Evolutionary conservation across 2,888 invertebrate genomes (phyloP), one percentile per base, ranked within the genome.

Genomic region (Xestia sexstrigata): DNA sequence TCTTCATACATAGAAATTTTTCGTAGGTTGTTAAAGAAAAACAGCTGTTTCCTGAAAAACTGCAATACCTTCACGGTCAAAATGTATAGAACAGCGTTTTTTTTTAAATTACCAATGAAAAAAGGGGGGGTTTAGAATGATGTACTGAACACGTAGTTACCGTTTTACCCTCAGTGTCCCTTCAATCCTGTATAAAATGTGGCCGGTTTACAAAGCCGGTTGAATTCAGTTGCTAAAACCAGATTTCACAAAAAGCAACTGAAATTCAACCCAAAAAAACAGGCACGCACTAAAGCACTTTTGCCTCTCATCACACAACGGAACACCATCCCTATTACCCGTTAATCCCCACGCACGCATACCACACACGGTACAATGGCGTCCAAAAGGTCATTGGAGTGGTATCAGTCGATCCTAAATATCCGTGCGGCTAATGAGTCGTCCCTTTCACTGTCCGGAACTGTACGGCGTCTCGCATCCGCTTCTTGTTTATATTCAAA

Each of bases 371-470:
- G 74, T 73, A 76, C 74, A 81, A 84, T 85, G 65, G 83, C 76
- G 84, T 85, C 68, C 87, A 90, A 92, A 93, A 91, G 90, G 89
- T 91, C 90, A 90, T 90, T 91, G 90, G 86, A 87, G 88, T 85
- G 86, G 84, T 90, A 93, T 93, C 90, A 89, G 87, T 85, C 81
- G 86, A 89, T 91, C 84, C 85, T 84, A 88, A 87, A 90, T 89
- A 87, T 88, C 85, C 79, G 74, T 85, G 83, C 80, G 85, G 81
- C 89, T 94, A 94, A 94, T 93, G 93, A 94, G 89, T 86, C 87
- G 86, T 85, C 84, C 86, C 85, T 89, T 90, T 87, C 82, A 89
- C 81, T 78, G 82, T 78, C 90, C 92, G 92, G 92, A 91, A 92
- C 89, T 77, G 67, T 67, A 58, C 68, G 82, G 72, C 88, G 87